Evolutionary conservation across 2,888 invertebrate genomes (phyloP).

Genomic region (Timema podura): DNA sequence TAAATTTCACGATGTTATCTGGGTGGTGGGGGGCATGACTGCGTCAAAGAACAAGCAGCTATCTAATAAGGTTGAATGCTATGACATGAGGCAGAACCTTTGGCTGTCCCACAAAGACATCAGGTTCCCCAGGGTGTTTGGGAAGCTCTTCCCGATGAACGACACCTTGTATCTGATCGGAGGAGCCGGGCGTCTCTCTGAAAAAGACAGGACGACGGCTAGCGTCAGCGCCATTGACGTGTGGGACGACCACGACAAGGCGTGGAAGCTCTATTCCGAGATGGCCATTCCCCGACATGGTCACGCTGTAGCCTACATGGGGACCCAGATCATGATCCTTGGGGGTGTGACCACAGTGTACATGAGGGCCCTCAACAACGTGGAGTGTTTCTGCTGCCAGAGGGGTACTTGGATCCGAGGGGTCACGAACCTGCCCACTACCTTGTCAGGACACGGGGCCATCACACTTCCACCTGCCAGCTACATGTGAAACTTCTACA

Average conservation of each 20-base stretch:
- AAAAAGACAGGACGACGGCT: conserved; percentile 52
- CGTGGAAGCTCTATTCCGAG: conserved; percentile 57
- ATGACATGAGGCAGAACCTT: conserved; percentile 56
- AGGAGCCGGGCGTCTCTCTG: conserved; percentile 57
- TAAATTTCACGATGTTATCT: conserved; percentile 61
- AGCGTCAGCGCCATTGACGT: conserved; percentile 58
- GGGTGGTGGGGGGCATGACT: conserved; percentile 68
- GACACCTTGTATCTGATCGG: conserved; percentile 63
- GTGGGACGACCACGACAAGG: conserved; percentile 52
- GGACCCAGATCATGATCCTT: conserved; percentile 59
- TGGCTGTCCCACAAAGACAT: conserved; percentile 39
- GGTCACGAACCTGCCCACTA: conserved; percentile 57
- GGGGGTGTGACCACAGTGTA: conserved; percentile 63
- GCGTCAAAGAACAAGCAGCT: conserved; percentile 54
- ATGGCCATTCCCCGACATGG: conserved; percentile 64
- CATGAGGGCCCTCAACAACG: conserved; percentile 59
- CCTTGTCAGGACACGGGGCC: conserved; percentile 56
- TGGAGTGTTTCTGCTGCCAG: conserved; percentile 63
- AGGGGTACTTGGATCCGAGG: conserved; percentile 58
- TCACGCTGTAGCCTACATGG: conserved; percentile 59
- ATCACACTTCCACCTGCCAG: conserved; percentile 47
- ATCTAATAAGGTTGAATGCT: conserved; percentile 59
- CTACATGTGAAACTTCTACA: conserved; percentile 19
- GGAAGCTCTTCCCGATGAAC: conserved; percentile 39
- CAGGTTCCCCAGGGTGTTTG: conserved; percentile 41